These are phyloP conservation scores for Falcaria lacertinaria DNA, from an alignment of 2,888 invertebrate genomes.

Conservation along the genomic window DNA sequence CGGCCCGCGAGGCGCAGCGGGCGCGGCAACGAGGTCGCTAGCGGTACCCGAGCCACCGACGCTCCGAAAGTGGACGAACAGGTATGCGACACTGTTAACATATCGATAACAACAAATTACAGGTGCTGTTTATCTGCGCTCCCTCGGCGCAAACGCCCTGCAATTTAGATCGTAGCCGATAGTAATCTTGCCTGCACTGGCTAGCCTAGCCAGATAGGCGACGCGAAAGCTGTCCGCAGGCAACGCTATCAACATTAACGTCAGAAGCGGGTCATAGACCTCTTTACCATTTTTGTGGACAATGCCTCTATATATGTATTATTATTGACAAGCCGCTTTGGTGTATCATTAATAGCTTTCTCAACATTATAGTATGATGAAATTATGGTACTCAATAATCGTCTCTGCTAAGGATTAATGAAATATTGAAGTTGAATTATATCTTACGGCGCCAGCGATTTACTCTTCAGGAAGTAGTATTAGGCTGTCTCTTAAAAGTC, in stretches of 20 bases:
- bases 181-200: slow-evolving; percentile 34
- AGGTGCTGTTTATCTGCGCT: slow-evolving; percentile 50
- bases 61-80: slow-evolving; percentile 77
- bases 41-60: slow-evolving; percentile 72
- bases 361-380: no score
- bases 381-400: no score
- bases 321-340: slow-evolving; percentile 34
- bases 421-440: no score
- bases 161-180: slow-evolving; percentile 43
- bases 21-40: slow-evolving; percentile 75
- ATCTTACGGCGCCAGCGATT: no score
- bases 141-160: slow-evolving; percentile 33
- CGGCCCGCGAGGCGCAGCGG: slow-evolving; percentile 67
- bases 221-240: slow-evolving; percentile 43
- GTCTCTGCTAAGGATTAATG: no score
- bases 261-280: slow-evolving; percentile 45
- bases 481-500: slow-evolving; percentile 2
- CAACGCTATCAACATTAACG: slow-evolving; percentile 31
- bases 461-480: slow-evolving; percentile 6
- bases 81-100: slow-evolving; percentile 76
- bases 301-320: slow-evolving; percentile 30
- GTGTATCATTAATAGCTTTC: slow-evolving; percentile 18
- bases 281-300: slow-evolving; percentile 38
- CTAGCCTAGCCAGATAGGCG: slow-evolving; percentile 38
- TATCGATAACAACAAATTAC: slow-evolving; percentile 71